phyloP scores from a whole-genome alignment of 1,140 invertebrate species.

The Philaenus spumarius region DNA sequence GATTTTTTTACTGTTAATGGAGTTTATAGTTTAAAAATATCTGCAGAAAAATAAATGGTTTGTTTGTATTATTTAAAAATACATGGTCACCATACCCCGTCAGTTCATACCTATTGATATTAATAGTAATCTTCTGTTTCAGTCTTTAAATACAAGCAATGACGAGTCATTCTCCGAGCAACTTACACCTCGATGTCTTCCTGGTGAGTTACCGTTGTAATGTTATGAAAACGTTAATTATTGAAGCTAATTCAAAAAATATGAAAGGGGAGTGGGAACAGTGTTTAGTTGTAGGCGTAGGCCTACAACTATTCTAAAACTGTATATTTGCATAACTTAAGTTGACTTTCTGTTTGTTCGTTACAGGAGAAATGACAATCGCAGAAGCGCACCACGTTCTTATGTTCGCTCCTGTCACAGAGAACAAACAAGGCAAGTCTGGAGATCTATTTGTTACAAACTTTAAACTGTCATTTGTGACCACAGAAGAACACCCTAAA shows the following conservation, averaged over 20 bases:
- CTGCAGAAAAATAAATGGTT: too few relatives aligned
- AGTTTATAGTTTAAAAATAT: too few relatives aligned
- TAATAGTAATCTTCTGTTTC: constrained; percentile 21
- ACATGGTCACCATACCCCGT: too few relatives aligned
- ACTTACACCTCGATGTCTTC: constrained; percentile 37
- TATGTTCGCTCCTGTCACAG: constrained; percentile 70
- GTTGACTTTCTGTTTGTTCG: too few relatives aligned
- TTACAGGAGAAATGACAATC: constrained; percentile 62
- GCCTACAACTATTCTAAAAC: too few relatives aligned
- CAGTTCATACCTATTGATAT: too few relatives aligned
- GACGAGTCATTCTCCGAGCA: constrained; percentile 33
- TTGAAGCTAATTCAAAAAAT: too few relatives aligned
- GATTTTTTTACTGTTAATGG: too few relatives aligned
- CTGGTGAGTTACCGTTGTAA: constrained; percentile 32
- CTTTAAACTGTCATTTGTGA: constrained; percentile 79
- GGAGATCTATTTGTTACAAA: constrained; percentile 78
- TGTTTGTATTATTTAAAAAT: too few relatives aligned
- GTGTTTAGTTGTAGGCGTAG: too few relatives aligned
- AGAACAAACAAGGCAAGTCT: constrained; percentile 65
- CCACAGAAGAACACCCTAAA: constrained; percentile 49
- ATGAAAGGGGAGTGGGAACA: too few relatives aligned
- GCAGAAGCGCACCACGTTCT: constrained; percentile 71
- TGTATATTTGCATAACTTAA: too few relatives aligned
- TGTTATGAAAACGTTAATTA: not conserved
- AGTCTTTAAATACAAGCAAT: constrained; percentile 31